A percentile compares a stretch with the other conserved stretches of the same genome.
Conservation (phyloP, 2,888 invertebrate genomes). For the Ophioninae sp. region DNA sequence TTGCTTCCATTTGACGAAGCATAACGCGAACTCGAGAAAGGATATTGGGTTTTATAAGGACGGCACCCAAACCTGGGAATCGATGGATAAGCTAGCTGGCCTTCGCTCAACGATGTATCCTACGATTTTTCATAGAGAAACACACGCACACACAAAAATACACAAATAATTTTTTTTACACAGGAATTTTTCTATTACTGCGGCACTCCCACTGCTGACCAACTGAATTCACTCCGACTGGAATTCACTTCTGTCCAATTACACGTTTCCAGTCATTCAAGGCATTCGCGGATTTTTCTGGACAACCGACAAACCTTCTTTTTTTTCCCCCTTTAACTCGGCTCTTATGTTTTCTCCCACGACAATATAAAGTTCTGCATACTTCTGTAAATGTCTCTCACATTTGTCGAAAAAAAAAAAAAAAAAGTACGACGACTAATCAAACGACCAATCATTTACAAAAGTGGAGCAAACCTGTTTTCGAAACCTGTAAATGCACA, state of each 20-base stretch:
- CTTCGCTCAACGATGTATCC: slow-evolving; percentile 71
- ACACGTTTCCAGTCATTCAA: slow-evolving; percentile 56
- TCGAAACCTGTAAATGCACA: background rate
- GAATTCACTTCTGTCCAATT: slow-evolving; percentile 63
- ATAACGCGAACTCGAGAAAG: slow-evolving; percentile 41
- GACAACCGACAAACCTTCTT: slow-evolving; percentile 8
- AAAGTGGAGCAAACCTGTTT: slow-evolving; percentile 39
- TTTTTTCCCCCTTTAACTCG: slow-evolving; percentile 23
- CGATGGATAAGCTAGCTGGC: slow-evolving; percentile 74
- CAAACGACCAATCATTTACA: slow-evolving; percentile 10
- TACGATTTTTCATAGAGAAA: no score
- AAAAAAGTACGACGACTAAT: slow-evolving; percentile 2
- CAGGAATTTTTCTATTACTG: slow-evolving; percentile 47
- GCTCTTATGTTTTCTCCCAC: slow-evolving; percentile 43
- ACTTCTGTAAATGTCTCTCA: slow-evolving; percentile 18
- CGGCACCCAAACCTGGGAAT: slow-evolving; percentile 68
- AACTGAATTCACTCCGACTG: slow-evolving; percentile 58
- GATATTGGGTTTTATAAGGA: slow-evolving; percentile 47
- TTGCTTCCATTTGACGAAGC: no score
- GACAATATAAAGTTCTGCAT: slow-evolving; percentile 52
- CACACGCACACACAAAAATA: no score
- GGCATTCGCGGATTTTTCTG: slow-evolving; percentile 51
- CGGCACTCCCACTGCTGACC: slow-evolving; percentile 52
- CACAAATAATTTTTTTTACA: background rate
- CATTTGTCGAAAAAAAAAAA: slow-evolving; percentile 1